Percentiles rank a stretch among this genome's conserved stretches.
Evolutionary conservation across 2,797 vertebrate species (phyloP).

Genomic region (Babyrousa celebensis): DNA sequence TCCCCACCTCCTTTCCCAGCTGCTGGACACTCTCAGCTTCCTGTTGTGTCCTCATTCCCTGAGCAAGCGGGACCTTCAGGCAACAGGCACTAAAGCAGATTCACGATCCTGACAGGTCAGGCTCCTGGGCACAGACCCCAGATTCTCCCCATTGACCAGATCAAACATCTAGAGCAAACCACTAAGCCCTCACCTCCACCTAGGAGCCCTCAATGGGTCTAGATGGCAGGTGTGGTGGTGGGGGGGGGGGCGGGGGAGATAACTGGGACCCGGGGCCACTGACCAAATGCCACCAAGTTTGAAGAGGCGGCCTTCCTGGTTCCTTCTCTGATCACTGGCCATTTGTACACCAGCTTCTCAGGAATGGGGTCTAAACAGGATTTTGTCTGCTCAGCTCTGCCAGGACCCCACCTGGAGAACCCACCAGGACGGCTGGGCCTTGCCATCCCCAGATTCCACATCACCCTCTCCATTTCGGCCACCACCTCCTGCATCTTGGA

Average conservation of each 20-base stretch:
- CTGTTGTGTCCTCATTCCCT: neutral
- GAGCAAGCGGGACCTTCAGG: neutral
- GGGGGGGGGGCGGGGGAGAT: neutral
- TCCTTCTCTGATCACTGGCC: neutral
- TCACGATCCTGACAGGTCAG: neutral
- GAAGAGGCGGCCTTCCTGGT: neutral
- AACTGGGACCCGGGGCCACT: neutral
- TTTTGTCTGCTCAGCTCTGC: neutral
- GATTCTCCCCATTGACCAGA: too few species aligned
- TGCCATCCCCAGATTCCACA: neutral
- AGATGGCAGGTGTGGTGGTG: fast-evolving
- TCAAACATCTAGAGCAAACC: neutral
- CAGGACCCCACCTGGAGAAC: neutral
- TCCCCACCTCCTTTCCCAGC: neutral
- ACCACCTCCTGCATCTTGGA: neutral
- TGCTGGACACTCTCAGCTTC: neutral
- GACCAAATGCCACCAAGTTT: neutral
- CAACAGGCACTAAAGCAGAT: neutral
- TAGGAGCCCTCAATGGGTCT: fast-evolving
- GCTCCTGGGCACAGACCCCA: neutral
- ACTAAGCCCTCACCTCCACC: neutral
- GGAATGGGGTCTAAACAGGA: neutral
- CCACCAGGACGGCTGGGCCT: fast-evolving
- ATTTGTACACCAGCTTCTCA: neutral
- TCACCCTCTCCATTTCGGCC: neutral